Evolutionary conservation across 2,888 invertebrate genomes (phyloP), one percentile per base, ranked within the genome.

Genomic region (Phlogophora meticulosa): DNA sequence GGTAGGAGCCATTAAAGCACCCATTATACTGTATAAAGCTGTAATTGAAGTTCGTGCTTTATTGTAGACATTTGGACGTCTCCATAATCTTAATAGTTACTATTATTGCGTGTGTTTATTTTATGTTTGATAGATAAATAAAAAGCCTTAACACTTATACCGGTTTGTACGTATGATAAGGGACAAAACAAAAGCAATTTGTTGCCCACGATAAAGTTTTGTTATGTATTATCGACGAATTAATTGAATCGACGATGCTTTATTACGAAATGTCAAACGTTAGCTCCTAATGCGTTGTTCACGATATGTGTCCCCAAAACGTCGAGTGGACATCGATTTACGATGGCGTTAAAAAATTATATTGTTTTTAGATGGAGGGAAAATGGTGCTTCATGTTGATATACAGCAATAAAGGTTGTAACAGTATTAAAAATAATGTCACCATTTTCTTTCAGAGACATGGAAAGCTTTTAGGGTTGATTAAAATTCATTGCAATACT

Each of bases 181-280:
- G 10, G 38, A 67, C 49, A 60, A 64, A 60, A 73, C 55, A 61
- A 61, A 74, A 69, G n/a, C 68, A 55, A 77, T 81, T 81, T 81
- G 70, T 78, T 69, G 7, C 4, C 32, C 32, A 13, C 45, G 70
- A 68, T 81, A 68, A 65, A 55, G 62, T 61, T 63, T 73, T 72
- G 52, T 76, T 73, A n/a, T n/a, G 64, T 79, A 64, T 58, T 61
- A 76, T 71, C 67, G 67, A 65, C 17, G 63, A 66, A 78, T 78
- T 81, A 78, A 78, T 81, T 81, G 74, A 68, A 71, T 78, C 36
- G 59, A 68, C 58, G 52, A 52, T 68, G 67, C 66, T 78, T 73
- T 74, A n/a, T n/a, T 63, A 78, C 62, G 61, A 57, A 64, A 67
- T 51, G 70, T 59, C 53, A 59, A 46, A 52, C 43, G 48, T 60